Conservation (phyloP, 2,113 vertebrate genomes). For the Chaetorhynchus papuensis region DNA sequence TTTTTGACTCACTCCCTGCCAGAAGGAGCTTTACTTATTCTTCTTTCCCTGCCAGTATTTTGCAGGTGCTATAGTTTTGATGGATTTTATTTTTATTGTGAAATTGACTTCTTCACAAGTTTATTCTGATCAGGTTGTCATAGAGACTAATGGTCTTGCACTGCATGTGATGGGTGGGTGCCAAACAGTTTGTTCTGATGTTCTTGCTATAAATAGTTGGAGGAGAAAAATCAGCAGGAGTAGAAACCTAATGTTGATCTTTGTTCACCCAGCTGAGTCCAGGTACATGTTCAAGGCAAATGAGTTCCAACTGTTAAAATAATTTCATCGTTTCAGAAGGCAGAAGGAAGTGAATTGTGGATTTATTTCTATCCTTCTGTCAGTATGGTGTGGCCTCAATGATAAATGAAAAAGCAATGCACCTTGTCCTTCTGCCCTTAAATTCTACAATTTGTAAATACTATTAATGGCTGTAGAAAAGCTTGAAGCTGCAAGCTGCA, state of each 20-base stretch:
- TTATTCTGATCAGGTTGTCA: conserved; percentile 63
- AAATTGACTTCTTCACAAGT: conserved; percentile 39
- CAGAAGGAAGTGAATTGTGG: background rate
- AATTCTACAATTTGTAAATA: background rate
- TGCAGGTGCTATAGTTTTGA: conserved; percentile 33
- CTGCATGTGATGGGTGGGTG: background rate
- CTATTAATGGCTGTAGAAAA: background rate
- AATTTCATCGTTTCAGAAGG: background rate
- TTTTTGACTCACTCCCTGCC: background rate
- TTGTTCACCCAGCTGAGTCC: background rate
- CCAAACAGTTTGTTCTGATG: conserved; percentile 22
- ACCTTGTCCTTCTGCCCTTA: background rate
- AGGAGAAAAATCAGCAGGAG: background rate
- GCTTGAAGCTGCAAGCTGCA: background rate
- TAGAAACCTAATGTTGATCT: background rate
- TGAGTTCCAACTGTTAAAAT: background rate
- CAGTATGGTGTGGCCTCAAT: background rate
- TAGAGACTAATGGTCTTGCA: conserved; percentile 57
- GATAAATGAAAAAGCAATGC: background rate
- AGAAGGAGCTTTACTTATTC: background rate
- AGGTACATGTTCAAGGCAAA: background rate
- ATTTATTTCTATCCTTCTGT: background rate
- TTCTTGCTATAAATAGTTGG: conserved; percentile 40
- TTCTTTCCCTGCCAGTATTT: background rate
- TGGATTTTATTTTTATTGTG: conserved; percentile 39